phyloP scores from a whole-genome alignment of 2,113 vertebrate genomes.

The Deroptyus accipitrinus region DNA sequence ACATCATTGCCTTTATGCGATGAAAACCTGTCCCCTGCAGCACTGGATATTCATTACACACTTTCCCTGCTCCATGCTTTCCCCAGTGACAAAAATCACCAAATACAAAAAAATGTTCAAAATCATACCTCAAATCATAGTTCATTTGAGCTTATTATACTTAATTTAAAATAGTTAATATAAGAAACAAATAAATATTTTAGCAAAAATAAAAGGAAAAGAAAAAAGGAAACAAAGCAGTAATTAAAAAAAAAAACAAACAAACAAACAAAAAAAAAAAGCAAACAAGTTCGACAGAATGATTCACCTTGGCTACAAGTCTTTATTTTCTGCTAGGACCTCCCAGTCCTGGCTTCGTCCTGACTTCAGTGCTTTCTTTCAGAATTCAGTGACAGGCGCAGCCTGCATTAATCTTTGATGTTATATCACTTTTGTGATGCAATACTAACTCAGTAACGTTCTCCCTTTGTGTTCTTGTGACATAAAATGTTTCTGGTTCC shows the following conservation, averaged over 20 bases:
- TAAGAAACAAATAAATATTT: not conserved
- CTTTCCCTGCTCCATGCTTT: not conserved
- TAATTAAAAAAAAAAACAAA: not conserved
- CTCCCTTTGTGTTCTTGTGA: rapidly evolving
- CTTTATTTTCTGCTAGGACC: not conserved
- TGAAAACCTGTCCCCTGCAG: not conserved
- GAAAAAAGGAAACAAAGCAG: not conserved
- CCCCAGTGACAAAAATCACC: not conserved
- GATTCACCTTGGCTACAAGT: not conserved
- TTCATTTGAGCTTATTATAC: not conserved
- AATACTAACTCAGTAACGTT: not conserved
- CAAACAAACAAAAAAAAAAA: not conserved
- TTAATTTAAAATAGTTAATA: not conserved
- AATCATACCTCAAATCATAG: not conserved
- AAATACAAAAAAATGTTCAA: not conserved
- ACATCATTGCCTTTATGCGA: not conserved
- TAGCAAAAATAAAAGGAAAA: rapidly evolving
- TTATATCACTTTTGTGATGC: not conserved
- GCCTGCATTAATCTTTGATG: not conserved
- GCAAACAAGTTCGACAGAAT: not conserved
- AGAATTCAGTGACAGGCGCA: not conserved
- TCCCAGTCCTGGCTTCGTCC: not conserved
- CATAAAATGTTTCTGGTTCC: not conserved
- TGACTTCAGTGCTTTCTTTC: not conserved
- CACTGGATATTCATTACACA: rapidly evolving